Evolutionary conservation across 2,888 invertebrate species (phyloP), one percentile per base, ranked within the genome.

Genomic region (Orgyia antiqua): DNA sequence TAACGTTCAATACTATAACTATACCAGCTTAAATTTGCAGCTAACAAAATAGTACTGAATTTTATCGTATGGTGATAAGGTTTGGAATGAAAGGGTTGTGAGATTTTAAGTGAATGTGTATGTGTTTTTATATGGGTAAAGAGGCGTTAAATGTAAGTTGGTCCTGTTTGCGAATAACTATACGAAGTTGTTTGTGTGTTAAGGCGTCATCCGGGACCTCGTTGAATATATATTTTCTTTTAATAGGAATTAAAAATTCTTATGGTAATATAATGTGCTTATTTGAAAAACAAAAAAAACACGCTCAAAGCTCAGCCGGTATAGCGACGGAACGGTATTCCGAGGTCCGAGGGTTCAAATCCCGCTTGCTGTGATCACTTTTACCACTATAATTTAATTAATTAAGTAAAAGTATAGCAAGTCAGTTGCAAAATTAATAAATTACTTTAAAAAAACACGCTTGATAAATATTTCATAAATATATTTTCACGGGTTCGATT

Each of bases 121-220:
- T 8, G 6, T 8, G 9, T 27, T 39, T 20, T 31, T 29, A 10
- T 10, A 4, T 36, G 30, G 19, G 44, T 46, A 60, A 67, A 59
- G 59, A 72, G 65, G 76, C 70, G 74, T 77, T 68, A 78, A 77
- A 70, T 70, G 65, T 60, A 67, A 69, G 65, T 54, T 58, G 56
- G 59, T 60, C 58, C 55, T 58, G 52, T 60, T n/a, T 49, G 56
- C 52, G 58, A 68, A 73, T 74, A 73, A 64, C 64, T 62, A 65
- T 79, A 76, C 73, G 73, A 62, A 71, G 64, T 63, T 48, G 53
- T 56, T 43, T 48, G 61, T 71, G 68, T 66, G 41, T 31, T 48
- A 58, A 49, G 51, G 55, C 53, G 64, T 68, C 69, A 70, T 71
- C 57, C 58, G 10, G 28, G 25, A 35, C 33, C 44, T 42, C 52